Evolutionary conservation across 2,888 invertebrate genomes (phyloP).

Genomic region (Drosophila sordidula): DNA sequence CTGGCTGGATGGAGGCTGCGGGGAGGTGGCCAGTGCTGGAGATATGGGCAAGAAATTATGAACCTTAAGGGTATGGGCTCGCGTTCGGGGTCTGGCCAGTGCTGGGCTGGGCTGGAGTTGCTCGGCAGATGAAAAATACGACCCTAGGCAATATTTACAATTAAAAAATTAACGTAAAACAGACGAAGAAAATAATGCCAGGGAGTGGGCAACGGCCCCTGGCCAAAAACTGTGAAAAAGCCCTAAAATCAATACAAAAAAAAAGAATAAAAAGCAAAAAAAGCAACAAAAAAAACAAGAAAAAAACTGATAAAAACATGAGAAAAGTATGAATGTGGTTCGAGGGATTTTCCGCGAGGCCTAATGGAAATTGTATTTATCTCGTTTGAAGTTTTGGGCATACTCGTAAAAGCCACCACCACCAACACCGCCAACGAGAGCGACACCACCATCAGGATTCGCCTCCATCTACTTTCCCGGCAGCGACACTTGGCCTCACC

Average conservation of each 20-base stretch:
- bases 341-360: slow-evolving; percentile 70
- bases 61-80: slow-evolving; percentile 59
- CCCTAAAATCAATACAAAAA: slow-evolving; percentile 74
- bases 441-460: slow-evolving; percentile 25
- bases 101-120: not conserved
- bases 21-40: not conserved
- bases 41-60: slow-evolving; percentile 66
- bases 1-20: slow-evolving; percentile 15
- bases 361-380: slow-evolving; percentile 81
- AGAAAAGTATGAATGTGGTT: slow-evolving; percentile 74
- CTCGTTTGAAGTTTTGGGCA: slow-evolving; percentile 71
- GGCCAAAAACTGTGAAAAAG: slow-evolving; percentile 73
- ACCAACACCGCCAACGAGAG: slow-evolving; percentile 22
- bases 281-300: slow-evolving; percentile 22
- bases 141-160: slow-evolving; percentile 80
- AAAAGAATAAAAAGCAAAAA: slow-evolving; percentile 38
- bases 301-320: slow-evolving; percentile 51
- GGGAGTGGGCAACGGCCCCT: slow-evolving; percentile 7
- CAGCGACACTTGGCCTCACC: slow-evolving; percentile 74
- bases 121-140: slow-evolving; percentile 74
- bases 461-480: slow-evolving; percentile 9
- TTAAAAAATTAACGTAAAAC: slow-evolving; percentile 82
- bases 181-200: slow-evolving; percentile 55
- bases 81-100: slow-evolving; percentile 6
- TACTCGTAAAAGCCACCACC: slow-evolving; percentile 57